A percentile compares a stretch with the other conserved stretches of the same genome.
These are phyloP conservation scores for Cygnus atratus DNA, from an alignment of 2,113 vertebrate genomes.

Conservation along the genomic window DNA sequence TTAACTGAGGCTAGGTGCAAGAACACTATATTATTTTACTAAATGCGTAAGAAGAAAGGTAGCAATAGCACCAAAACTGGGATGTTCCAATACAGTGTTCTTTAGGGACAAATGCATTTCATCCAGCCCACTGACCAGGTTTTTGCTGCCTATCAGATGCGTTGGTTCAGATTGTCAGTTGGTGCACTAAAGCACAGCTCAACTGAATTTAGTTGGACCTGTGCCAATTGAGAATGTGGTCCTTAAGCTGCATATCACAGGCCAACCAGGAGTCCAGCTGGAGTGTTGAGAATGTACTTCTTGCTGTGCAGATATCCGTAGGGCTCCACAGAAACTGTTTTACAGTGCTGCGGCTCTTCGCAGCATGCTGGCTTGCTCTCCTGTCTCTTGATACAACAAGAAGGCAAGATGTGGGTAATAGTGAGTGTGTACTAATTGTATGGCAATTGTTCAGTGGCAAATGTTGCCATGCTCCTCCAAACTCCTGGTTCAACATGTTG, in stretches of 20 bases:
- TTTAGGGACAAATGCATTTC: neutral
- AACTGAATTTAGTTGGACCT: rapidly evolving
- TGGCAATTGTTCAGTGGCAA: neutral
- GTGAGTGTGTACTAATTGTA: neutral
- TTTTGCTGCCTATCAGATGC: neutral
- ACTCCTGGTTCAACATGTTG: neutral
- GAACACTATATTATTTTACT: neutral
- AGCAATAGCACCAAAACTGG: neutral
- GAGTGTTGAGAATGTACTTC: neutral
- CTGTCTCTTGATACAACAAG: rapidly evolving
- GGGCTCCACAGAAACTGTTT: neutral
- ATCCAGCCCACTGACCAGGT: neutral
- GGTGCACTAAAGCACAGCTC: neutral
- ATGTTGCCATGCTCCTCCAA: neutral
- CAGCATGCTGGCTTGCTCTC: neutral
- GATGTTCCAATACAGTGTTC: neutral
- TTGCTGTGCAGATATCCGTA: neutral
- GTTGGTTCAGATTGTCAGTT: neutral
- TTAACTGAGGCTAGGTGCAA: neutral
- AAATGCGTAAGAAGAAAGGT: neutral
- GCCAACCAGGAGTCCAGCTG: neutral
- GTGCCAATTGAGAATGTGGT: neutral
- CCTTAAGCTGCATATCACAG: rapidly evolving
- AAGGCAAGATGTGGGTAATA: neutral
- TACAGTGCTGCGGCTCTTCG: neutral